Evolutionary conservation across 2,797 vertebrate genomes (phyloP).

Genomic region (Oreochromis mossambicus): DNA sequence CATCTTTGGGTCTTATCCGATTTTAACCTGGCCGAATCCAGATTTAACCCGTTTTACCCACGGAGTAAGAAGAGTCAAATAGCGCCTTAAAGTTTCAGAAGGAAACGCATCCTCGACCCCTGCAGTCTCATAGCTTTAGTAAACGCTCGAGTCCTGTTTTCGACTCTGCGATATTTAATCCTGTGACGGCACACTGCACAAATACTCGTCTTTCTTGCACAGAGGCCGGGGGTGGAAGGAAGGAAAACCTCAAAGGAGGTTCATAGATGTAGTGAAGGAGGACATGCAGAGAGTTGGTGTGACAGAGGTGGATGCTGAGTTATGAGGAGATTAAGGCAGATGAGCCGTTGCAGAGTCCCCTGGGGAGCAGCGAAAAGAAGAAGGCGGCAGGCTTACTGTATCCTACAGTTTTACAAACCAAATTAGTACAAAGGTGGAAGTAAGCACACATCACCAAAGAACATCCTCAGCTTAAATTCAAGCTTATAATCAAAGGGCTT

Average conservation of each 20-base stretch:
- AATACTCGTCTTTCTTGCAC: background rate
- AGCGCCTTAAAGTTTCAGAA: background rate
- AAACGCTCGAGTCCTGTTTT: background rate
- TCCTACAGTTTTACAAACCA: background rate
- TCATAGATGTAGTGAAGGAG: background rate
- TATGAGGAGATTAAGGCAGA: background rate
- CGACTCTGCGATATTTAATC: background rate
- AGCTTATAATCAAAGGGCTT: too few relatives aligned
- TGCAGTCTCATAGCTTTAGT: background rate
- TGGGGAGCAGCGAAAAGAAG: background rate
- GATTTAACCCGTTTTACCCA: background rate
- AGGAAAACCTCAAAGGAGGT: background rate
- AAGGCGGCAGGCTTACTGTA: background rate
- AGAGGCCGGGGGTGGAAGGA: background rate
- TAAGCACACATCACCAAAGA: background rate
- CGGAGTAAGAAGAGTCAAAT: background rate
- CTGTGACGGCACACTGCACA: background rate
- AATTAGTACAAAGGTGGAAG: background rate
- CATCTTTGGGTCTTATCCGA: fast-evolving
- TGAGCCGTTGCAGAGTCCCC: fast-evolving
- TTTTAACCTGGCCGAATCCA: background rate
- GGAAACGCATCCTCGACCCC: background rate
- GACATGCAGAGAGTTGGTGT: background rate
- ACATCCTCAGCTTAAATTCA: background rate
- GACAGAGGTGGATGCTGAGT: fast-evolving